Percentiles rank a stretch among this genome's conserved stretches.
These are phyloP conservation scores for Antheraea assamensis DNA, from an alignment of 2,888 invertebrate species.

Conservation along the genomic window DNA sequence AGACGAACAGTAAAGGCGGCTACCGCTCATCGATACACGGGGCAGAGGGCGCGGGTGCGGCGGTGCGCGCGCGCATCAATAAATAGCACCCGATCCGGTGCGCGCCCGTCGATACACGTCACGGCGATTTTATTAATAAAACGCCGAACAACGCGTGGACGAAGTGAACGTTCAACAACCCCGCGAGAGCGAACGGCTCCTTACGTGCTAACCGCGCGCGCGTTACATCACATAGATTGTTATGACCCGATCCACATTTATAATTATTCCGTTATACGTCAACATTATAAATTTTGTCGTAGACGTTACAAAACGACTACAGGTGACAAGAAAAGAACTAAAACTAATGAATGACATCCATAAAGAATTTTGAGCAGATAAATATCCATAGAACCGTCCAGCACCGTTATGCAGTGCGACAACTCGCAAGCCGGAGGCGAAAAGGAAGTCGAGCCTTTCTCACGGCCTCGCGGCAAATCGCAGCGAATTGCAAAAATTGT, in stretches of 20 bases:
- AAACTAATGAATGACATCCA: not conserved
- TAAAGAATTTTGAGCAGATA: not conserved
- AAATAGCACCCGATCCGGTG: constrained; percentile 73
- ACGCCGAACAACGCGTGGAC: constrained; percentile 60
- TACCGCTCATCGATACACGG: constrained; percentile 56
- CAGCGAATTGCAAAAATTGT: constrained; percentile 53
- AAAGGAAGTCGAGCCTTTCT: constrained; percentile 58
- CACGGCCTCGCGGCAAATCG: constrained; percentile 63
- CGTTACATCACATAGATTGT: constrained; percentile 54
- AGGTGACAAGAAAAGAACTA: not conserved
- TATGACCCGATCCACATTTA: constrained; percentile 47
- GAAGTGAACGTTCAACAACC: constrained; percentile 74
- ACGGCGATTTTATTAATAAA: constrained; percentile 79
- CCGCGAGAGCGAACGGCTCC: constrained; percentile 52
- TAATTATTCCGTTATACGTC: constrained; percentile 34
- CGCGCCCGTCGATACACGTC: constrained; percentile 70
- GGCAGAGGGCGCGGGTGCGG: constrained; percentile 35
- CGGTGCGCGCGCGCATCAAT: constrained; percentile 69
- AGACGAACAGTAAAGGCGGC: constrained; percentile 25
- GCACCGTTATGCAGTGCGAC: constrained; percentile 61
- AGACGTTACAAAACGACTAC: not conserved
- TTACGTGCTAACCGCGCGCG: constrained; percentile 49
- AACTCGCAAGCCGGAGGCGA: constrained; percentile 36
- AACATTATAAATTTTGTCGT: not conserved
- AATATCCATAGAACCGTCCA: constrained; percentile 24